These are phyloP conservation scores for Avahi laniger DNA, from an alignment of 2,797 vertebrate species.

Conservation along the genomic window DNA sequence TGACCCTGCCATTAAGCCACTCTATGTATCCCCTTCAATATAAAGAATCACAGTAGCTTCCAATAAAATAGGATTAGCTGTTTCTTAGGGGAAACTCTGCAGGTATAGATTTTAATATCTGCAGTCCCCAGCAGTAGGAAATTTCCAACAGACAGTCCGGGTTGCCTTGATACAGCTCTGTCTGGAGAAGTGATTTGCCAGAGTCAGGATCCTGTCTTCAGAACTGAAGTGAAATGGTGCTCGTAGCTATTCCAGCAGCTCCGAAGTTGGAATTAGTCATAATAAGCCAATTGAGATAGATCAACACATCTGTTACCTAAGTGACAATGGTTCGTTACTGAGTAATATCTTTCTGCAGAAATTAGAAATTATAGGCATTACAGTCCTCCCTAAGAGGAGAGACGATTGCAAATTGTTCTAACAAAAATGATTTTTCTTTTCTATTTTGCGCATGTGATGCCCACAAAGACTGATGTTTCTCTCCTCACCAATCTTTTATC, in stretches of 20 bases:
- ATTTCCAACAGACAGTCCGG: neutral
- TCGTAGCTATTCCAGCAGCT: neutral
- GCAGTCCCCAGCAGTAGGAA: neutral
- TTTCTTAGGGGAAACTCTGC: neutral
- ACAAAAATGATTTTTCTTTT: slow-evolving; percentile 62
- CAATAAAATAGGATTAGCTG: neutral
- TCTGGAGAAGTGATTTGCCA: neutral
- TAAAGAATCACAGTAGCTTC: neutral
- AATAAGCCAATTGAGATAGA: slow-evolving; percentile 52
- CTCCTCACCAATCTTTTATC: neutral
- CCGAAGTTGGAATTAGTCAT: neutral
- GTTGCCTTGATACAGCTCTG: neutral
- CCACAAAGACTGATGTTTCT: slow-evolving; percentile 12
- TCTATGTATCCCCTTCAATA: neutral
- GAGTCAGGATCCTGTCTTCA: neutral
- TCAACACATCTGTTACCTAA: slow-evolving; percentile 57
- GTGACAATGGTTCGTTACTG: slow-evolving; percentile 21
- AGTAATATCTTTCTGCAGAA: slow-evolving; percentile 33
- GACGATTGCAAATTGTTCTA: neutral
- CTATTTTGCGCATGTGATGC: neutral
- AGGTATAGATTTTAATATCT: neutral
- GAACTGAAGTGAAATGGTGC: neutral
- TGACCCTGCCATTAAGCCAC: neutral
- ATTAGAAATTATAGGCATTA: slow-evolving; percentile 45
- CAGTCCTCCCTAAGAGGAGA: neutral